Evolutionary conservation across 1,140 invertebrate species (phyloP), one percentile per base, ranked within the genome.

Genomic region (Anadara kagoshimensis): DNA sequence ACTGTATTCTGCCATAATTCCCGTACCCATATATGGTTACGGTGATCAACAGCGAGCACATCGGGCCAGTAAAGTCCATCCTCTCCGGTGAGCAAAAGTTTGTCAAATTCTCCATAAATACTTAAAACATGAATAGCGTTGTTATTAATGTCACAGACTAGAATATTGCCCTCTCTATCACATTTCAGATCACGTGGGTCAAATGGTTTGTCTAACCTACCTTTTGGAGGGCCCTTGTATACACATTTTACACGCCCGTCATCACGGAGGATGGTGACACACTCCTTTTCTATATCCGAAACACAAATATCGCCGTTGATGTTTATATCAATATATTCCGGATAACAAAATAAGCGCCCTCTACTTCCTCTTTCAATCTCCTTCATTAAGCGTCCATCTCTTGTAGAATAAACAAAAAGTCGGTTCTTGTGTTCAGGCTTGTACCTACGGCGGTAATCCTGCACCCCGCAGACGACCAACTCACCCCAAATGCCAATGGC

Each of bases 111-210:
- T 14, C 81, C 81, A 54, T 78, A 72, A 47, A 74, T 57, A 51
- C 78, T 78, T 47, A 83, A 64, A 29, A 83, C 61, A 61, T 79
- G 76, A 16, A 83, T 54, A 20, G 75, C 59, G 56, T 83, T 81
- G 66, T 83, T 83, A 68, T 78, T 79, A 20, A 78, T 78, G 51
- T 83, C 81, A 45, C 77, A 76, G 22, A 83, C 73, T 11, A 83
- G 69, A 36, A 83, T 79, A 59, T 80, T 78, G 11, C 78, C 78
- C 26, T 78, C 77, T 29, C 68, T 75, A 64, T 82, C 80, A 64
- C 76, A 78, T 58, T 72, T 76, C 16, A 82, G 49, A 47, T 79
- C 80, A 53, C 76, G 69, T 29, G 74, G 74, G 53, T 74, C 69
- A 66, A 78, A 78, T 4, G 75, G 41, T 24, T 73, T 69, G 53